These are phyloP conservation scores for Cephus runcator DNA, from an alignment of 2,888 invertebrate species.

Conservation along the genomic window DNA sequence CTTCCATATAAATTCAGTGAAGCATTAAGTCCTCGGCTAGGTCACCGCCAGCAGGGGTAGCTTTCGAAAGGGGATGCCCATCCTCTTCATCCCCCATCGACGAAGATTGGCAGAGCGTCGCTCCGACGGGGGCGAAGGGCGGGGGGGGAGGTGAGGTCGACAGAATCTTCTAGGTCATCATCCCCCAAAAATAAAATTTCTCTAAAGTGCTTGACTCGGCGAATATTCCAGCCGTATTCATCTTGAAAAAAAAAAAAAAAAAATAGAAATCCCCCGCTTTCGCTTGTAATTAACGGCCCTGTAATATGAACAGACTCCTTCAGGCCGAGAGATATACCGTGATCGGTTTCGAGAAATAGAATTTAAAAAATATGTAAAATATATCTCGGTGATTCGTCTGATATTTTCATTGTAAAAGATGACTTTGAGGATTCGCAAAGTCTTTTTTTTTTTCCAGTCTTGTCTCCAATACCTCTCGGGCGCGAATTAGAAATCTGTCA, in stretches of 20 bases:
- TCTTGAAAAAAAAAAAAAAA: background rate
- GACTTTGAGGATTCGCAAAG: background rate
- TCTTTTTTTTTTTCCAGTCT: background rate
- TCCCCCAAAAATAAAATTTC: background rate
- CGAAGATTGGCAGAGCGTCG: background rate
- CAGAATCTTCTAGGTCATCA: background rate
- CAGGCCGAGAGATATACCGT: background rate
- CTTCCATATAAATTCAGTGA: slow-evolving; percentile 4
- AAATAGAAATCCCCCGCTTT: too few species aligned
- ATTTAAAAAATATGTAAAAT: background rate
- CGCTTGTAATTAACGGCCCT: background rate
- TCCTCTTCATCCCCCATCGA: background rate
- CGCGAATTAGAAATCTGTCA: background rate
- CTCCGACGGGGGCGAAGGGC: background rate
- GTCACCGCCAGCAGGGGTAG: background rate
- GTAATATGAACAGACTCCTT: background rate
- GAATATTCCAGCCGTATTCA: background rate
- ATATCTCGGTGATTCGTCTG: background rate
- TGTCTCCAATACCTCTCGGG: background rate
- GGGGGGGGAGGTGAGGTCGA: background rate
- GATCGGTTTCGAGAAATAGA: background rate
- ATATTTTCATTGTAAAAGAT: background rate
- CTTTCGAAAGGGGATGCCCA: background rate
- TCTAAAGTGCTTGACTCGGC: background rate
- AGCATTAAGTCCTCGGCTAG: background rate